Evolutionary conservation across 2,113 vertebrate species (phyloP), one percentile per base, ranked within the genome.

Genomic region (Pristiophorus japonicus): DNA sequence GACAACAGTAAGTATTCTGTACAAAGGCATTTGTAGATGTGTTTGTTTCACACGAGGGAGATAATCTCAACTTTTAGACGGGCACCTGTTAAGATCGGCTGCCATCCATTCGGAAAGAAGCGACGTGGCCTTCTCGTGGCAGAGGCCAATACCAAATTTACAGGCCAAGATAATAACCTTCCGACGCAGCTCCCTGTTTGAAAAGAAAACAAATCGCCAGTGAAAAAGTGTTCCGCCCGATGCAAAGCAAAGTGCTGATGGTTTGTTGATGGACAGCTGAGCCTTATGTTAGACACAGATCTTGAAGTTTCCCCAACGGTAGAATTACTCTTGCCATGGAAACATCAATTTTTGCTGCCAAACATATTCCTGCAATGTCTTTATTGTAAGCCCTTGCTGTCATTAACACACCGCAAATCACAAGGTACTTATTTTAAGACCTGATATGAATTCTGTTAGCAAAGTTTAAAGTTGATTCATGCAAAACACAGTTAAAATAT

Each of bases 41-140:
- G 24, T 81, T 81, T 6, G 18, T 42, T 81, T 81, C 38, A 42
- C 42, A 42, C 18, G 16, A 81, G 20, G 38, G 18, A 22, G 78
- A 81, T 94, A 70, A 51, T 94, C 65, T 67, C 20, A 94, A 30
- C 4, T 73, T 94, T 94, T 34, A 94, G 45, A 47, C 3, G 66
- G 34, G 96, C 85, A 99, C 99, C 99, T 97, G 97, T 99, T 99
- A 96, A 98, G 98, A 96, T 99, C 99, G 97, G 99, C 99, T 96
- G 99, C 99, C 97, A 99, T 99, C 99, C 99, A 99, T 85, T 99
- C 99, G 0, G 99, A 99, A 97, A 99, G 99, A 95, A 99, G 97
- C 0, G 98, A 98, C 6, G 98, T 98, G 4, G 99, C 99, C 96
- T 99, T 98, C 8, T 98, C 98, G 96, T 99, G 99, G 96, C 99